Conservation (phyloP, 2,888 invertebrate genomes). For the Apocheima hispidaria region DNA sequence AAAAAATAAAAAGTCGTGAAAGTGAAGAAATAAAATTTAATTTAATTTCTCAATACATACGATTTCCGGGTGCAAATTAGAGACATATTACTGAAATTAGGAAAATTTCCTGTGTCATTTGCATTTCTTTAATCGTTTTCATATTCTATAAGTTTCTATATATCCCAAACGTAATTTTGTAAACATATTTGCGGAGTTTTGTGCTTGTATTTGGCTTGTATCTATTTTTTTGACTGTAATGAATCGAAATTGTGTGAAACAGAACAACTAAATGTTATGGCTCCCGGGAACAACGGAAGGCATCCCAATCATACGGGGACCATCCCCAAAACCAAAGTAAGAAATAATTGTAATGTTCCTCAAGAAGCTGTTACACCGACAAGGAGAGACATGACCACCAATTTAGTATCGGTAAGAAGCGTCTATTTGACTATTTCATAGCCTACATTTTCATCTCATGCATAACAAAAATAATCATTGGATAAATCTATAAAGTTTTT, state of each 20-base stretch:
- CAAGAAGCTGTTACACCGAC: slow-evolving; percentile 88
- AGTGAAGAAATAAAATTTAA: slow-evolving; percentile 9
- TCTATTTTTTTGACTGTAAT: slow-evolving; percentile 35
- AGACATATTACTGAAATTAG: background rate
- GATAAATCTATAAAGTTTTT: background rate
- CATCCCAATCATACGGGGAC: slow-evolving; percentile 87
- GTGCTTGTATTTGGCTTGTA: slow-evolving; percentile 33
- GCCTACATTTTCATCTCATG: background rate
- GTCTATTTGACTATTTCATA: slow-evolving; percentile 5
- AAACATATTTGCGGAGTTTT: slow-evolving; percentile 33
- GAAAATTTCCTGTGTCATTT: background rate
- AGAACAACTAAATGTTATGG: slow-evolving; percentile 73
- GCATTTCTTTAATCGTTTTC: background rate
- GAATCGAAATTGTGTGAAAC: slow-evolving; percentile 49
- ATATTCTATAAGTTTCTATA: slow-evolving; percentile 7
- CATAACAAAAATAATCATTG: background rate
- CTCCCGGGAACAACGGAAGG: slow-evolving; percentile 83
- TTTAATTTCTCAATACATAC: background rate
- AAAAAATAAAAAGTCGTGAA: slow-evolving; percentile 16
- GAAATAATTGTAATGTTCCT: slow-evolving; percentile 86
- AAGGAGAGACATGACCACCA: slow-evolving; percentile 85
- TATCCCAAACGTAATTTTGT: slow-evolving; percentile 35
- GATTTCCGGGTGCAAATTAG: background rate
- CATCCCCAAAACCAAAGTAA: slow-evolving; percentile 88
- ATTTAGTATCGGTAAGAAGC: slow-evolving; percentile 77